phyloP scores from a whole-genome alignment of 2,113 vertebrate genomes.

The Petroica traversi region DNA sequence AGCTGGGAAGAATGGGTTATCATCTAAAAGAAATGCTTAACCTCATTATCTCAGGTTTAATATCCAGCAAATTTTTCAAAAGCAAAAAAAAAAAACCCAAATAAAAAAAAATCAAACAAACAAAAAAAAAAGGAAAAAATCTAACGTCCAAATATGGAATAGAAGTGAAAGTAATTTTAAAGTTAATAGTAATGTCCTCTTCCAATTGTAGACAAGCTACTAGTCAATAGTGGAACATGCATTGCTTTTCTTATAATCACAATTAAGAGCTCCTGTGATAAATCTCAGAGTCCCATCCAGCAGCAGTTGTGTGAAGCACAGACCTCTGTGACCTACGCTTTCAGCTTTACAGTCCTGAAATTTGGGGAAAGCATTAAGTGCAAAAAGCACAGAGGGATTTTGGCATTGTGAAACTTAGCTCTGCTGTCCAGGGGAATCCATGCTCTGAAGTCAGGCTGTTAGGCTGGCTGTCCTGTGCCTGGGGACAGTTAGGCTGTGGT shows the following conservation, averaged over 20 bases:
- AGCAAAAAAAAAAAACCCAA: not conserved
- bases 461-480: not conserved
- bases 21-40: not conserved
- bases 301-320: fast-evolving
- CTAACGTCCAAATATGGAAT: not conserved
- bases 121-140: not conserved
- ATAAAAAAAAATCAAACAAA: not conserved
- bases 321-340: not conserved
- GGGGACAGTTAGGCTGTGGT: not conserved
- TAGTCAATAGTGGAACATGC: not conserved
- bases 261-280: not conserved
- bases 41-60: not conserved
- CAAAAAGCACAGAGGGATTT: not conserved
- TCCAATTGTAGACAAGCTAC: not conserved
- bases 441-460: not conserved
- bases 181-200: not conserved
- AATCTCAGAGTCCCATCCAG: not conserved
- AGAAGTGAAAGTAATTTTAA: not conserved
- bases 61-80: not conserved
- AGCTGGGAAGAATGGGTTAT: not conserved
- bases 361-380: not conserved
- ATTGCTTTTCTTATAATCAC: not conserved
- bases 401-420: not conserved
- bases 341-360: not conserved
- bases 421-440: not conserved